Percentiles rank a stretch among this genome's conserved stretches.
Conservation (phyloP, 2,888 invertebrate species). For the Hydrotaea cyrtoneurina region DNA sequence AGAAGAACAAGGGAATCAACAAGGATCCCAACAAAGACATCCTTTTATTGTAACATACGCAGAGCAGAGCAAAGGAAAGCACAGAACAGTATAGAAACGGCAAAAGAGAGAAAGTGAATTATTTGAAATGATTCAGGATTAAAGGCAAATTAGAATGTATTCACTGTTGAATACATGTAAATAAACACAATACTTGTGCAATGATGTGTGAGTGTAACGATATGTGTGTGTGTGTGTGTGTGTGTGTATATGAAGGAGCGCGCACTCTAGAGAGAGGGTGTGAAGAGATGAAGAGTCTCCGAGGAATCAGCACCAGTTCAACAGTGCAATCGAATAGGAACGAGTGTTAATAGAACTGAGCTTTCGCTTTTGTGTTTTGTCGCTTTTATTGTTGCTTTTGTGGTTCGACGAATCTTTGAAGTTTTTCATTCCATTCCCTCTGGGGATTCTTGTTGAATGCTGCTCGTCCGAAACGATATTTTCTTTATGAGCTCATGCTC, state of each 20-base stretch:
- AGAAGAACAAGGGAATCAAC: neutral
- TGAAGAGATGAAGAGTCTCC: too few relatives aligned
- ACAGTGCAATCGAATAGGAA: neutral
- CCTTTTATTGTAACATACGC: neutral
- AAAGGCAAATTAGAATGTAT: conserved; percentile 51
- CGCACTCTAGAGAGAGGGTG: too few relatives aligned
- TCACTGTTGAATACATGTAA: conserved; percentile 20
- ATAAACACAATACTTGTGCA: conserved; percentile 33
- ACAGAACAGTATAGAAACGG: neutral
- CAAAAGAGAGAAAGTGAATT: conserved; percentile 25
- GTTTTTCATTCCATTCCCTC: neutral
- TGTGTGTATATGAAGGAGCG: too few relatives aligned
- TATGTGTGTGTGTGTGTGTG: neutral
- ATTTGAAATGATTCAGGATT: conserved; percentile 49
- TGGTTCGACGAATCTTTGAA: neutral
- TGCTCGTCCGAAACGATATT: neutral
- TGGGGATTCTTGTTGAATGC: neutral
- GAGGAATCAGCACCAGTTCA: neutral
- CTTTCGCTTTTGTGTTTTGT: neutral
- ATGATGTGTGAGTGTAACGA: conserved; percentile 9
- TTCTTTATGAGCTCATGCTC: neutral
- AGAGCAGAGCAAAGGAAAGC: neutral
- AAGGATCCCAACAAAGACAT: conserved; percentile 21
- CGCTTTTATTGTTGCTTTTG: neutral
- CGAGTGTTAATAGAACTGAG: neutral